Percentiles rank a stretch among this genome's conserved stretches.
These are phyloP conservation scores for Tanytarsus gracilentus DNA, from an alignment of 2,888 invertebrate species.

Conservation along the genomic window DNA sequence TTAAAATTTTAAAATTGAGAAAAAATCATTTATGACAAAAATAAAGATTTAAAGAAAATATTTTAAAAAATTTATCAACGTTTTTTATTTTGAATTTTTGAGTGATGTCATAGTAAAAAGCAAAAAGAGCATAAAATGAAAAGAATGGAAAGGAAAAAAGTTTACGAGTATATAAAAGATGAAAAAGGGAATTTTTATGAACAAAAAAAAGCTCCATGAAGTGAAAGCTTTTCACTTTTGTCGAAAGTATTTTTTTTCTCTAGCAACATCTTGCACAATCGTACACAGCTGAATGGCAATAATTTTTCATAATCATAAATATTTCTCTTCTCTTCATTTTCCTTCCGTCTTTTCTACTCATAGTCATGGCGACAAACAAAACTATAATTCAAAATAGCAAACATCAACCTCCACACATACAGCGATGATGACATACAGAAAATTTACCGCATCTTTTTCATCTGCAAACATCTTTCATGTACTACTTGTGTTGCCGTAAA, in stretches of 20 bases:
- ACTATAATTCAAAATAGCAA: slow-evolving; percentile 21
- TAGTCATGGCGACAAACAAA: slow-evolving; percentile 20
- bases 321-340: background rate
- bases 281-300: slow-evolving; percentile 3
- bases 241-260: background rate
- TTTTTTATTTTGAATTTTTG: too few relatives aligned
- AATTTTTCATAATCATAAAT: slow-evolving; percentile 15
- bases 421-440: slow-evolving; percentile 11
- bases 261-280: background rate
- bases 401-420: slow-evolving; percentile 12
- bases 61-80: too few relatives aligned
- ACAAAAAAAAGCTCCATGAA: slow-evolving; percentile 4
- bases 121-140: too few relatives aligned
- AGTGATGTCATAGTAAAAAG: too few relatives aligned
- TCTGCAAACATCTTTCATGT: background rate
- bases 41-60: too few relatives aligned
- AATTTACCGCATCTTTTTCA: slow-evolving; percentile 5
- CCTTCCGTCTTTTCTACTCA: background rate
- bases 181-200: slow-evolving; percentile 3
- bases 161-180: slow-evolving; percentile 6
- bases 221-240: background rate
- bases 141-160: background rate
- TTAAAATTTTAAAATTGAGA: too few relatives aligned
- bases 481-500: background rate
- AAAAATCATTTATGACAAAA: too few relatives aligned